Base-by-base conservation (phyloP, 1,140 invertebrate species). In the Drosophila carrolli region DNA sequence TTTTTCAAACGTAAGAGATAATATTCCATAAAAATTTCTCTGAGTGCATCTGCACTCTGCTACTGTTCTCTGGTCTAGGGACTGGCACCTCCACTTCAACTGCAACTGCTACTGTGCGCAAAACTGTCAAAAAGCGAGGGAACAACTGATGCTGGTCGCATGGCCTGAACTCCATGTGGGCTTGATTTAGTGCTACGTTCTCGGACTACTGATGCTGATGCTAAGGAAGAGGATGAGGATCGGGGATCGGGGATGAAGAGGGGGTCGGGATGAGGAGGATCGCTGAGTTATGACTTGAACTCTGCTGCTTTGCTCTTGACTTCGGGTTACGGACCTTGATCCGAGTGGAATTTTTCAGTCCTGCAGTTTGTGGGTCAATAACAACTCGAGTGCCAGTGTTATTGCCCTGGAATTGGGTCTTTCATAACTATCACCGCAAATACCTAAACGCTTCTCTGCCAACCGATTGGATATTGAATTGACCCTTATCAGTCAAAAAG, bases 111-210 rank as follows among this genome's bases (percentile, higher is more conserved):
- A 89, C 84, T 88, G 84, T 88, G 56, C 63, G 70, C 65, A 60
- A 67, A 86, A 81, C 82, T 86, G 82, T 86, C 82, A 53, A 78
- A 75, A 75, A 51, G 43, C 44, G 46, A 75, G 71, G 51, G 35
- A 54, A 63, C 71, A n/a, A 66, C 73, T 59, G 60, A 82, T 85
- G 81, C 78, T 78, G 81, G 71, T 74, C 59, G 38, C 32, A 46
- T 51, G 60, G 48, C 62, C 51, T 44, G 44, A 66, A 61, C 56
- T 68, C 47, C 62, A 86, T 88, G 83, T 88, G 84, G 83, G 83
- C 83, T 89, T 88, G 83, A 88, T 88, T 88, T 88, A 88, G 80
- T 83, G 72, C 75, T 47, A 81, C 82, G 57, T 76, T 78, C 71
- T 65, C 27, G 60, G 60, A 67, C 71, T 83, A 60, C 75, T 61